Percentiles rank a stretch among this genome's conserved stretches.
These are phyloP conservation scores for Xestia xanthographa DNA, from an alignment of 2,888 invertebrate species.

Conservation along the genomic window DNA sequence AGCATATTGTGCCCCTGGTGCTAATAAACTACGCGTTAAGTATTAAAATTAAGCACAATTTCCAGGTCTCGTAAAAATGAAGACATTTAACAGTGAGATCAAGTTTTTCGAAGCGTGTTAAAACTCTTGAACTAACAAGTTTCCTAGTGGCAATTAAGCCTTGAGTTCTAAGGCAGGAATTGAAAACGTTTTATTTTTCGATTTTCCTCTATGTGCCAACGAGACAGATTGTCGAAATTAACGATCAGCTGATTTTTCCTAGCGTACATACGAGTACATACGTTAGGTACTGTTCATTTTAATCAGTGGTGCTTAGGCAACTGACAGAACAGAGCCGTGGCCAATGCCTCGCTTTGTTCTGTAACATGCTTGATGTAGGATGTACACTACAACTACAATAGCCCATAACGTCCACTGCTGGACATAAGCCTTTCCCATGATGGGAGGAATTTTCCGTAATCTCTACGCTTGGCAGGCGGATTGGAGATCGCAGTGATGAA, in stretches of 20 bases:
- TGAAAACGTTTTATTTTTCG: background rate
- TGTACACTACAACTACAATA: no score
- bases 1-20: conserved; percentile 33
- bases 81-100: conserved; percentile 2
- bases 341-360: no score
- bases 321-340: no score
- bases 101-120: background rate
- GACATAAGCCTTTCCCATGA: no score
- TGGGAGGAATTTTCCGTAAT: no score
- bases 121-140: conserved; percentile 1
- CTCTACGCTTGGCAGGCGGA: no score
- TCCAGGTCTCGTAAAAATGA: conserved; percentile 27
- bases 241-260: background rate
- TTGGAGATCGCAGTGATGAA: no score
- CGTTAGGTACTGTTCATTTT: background rate
- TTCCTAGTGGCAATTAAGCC: conserved; percentile 7
- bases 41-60: conserved; percentile 9
- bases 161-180: background rate
- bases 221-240: background rate
- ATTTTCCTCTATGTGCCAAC: background rate
- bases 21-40: conserved; percentile 29
- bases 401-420: no score
- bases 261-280: no score
- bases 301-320: background rate
- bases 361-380: no score